These are phyloP conservation scores for Tenualosa thibaudeaui DNA, from an alignment of 2,797 vertebrate species.

Conservation along the genomic window DNA sequence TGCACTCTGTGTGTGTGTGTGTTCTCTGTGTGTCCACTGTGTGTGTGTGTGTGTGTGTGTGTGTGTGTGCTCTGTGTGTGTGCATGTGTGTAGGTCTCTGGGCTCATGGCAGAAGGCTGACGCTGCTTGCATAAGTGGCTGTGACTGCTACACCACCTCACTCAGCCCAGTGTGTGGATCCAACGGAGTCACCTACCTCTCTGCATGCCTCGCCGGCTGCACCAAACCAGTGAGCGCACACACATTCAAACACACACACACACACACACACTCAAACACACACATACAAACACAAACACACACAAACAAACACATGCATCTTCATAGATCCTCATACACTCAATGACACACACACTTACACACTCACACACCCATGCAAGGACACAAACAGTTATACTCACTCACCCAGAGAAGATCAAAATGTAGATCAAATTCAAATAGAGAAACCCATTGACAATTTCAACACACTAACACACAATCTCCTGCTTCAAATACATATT, in stretches of 20 bases:
- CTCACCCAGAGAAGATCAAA: too few species aligned
- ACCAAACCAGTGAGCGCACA: constrained; percentile 65
- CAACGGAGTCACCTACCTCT: constrained; percentile 93
- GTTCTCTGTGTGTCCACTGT: constrained; percentile 29
- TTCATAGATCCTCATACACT: neutral
- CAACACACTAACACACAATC: neutral
- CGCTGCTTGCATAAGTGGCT: constrained; percentile 87
- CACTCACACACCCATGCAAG: neutral
- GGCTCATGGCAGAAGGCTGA: constrained; percentile 76
- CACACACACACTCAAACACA: neutral
- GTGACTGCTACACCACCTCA: constrained; percentile 93
- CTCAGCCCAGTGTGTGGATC: constrained; percentile 96
- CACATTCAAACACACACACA: neutral
- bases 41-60: neutral
- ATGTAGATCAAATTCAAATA: neutral
- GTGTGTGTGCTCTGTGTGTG: constrained; percentile 27
- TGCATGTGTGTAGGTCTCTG: constrained; percentile 68
- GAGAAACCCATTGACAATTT: neutral
- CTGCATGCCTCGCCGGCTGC: constrained; percentile 96
- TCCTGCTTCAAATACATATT: neutral
- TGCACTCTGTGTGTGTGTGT: constrained; percentile 36
- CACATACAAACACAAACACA: neutral
- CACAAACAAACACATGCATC: too few species aligned
- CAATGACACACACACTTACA: neutral
- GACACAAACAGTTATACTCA: neutral